phyloP scores from a whole-genome alignment of 2,797 vertebrate genomes.

The Rhinogobio ventralis region DNA sequence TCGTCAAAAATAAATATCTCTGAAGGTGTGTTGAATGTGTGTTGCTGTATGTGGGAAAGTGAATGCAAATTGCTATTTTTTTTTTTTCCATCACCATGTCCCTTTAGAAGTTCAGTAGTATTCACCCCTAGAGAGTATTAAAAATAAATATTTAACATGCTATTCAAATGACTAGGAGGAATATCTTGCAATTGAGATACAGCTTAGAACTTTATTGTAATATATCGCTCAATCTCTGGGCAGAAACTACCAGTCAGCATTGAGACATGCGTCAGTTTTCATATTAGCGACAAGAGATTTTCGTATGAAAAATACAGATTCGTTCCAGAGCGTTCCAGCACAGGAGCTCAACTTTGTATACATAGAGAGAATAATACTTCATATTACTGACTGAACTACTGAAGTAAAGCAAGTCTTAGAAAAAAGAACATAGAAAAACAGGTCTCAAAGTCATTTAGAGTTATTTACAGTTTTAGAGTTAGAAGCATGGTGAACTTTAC shows the following conservation, averaged over 20 bases:
- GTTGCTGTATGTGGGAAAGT: neutral
- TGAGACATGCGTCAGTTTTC: constrained; percentile 30
- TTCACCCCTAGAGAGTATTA: neutral
- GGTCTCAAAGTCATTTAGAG: neutral
- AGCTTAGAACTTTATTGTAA: constrained; percentile 36
- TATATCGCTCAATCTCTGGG: constrained; percentile 36
- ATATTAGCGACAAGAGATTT: constrained; percentile 36
- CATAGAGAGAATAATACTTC: constrained; percentile 34
- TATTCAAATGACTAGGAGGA: neutral
- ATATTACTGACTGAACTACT: constrained; percentile 16
- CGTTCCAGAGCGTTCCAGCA: constrained; percentile 13
- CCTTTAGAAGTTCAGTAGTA: neutral
- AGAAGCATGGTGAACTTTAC: neutral
- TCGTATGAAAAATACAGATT: constrained; percentile 46
- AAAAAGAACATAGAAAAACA: constrained; percentile 27
- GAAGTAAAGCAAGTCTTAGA: constrained; percentile 30
- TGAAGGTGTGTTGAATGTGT: constrained; percentile 20
- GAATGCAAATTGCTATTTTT: neutral
- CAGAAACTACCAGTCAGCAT: constrained; percentile 20
- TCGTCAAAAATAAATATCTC: constrained; percentile 46
- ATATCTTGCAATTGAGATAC: neutral
- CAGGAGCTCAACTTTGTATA: constrained; percentile 30
- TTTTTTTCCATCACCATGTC: neutral
- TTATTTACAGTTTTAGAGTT: constrained; percentile 35
- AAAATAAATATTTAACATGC: neutral